Conservation (phyloP, 2,888 invertebrate species). For the Elysia crispata region DNA sequence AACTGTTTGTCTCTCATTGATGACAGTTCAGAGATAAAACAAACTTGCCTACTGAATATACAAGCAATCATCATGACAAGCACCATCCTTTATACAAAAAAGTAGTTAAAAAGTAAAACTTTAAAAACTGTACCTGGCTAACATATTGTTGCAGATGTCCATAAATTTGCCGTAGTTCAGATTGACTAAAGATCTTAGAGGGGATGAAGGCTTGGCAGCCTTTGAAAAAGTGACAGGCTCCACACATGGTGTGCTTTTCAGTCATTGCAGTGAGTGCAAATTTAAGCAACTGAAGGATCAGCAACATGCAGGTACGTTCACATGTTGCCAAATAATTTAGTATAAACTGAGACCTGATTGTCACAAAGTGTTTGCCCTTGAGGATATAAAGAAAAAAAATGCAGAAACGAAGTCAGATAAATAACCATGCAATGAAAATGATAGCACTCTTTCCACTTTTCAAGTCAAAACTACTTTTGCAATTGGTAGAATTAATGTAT, state of each 20-base stretch:
- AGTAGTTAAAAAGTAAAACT: not conserved
- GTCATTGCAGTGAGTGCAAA: slow-evolving; percentile 6
- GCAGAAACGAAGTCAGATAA: not conserved
- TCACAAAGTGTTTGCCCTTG: not conserved
- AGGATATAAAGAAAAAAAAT: not conserved
- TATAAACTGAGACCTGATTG: slow-evolving; percentile 26
- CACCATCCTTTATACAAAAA: not conserved
- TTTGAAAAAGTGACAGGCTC: slow-evolving; percentile 22
- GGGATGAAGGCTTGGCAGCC: slow-evolving; percentile 6
- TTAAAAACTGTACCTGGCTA: slow-evolving; percentile 7
- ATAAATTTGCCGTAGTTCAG: slow-evolving; percentile 35
- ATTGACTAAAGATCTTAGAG: slow-evolving; percentile 1
- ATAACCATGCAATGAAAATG: no score
- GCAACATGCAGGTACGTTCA: not conserved
- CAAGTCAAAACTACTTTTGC: no score
- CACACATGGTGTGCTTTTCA: not conserved
- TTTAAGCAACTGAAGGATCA: slow-evolving; percentile 16
- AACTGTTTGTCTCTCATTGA: no score
- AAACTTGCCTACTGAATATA: no score
- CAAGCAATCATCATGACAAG: no score
- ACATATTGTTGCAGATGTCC: slow-evolving; percentile 33
- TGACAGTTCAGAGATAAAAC: no score
- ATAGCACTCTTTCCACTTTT: no score
- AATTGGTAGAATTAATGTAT: no score
- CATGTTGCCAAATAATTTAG: slow-evolving; percentile 27